phyloP scores from a whole-genome alignment of 2,888 invertebrate species.

The Xylota segnis region DNA sequence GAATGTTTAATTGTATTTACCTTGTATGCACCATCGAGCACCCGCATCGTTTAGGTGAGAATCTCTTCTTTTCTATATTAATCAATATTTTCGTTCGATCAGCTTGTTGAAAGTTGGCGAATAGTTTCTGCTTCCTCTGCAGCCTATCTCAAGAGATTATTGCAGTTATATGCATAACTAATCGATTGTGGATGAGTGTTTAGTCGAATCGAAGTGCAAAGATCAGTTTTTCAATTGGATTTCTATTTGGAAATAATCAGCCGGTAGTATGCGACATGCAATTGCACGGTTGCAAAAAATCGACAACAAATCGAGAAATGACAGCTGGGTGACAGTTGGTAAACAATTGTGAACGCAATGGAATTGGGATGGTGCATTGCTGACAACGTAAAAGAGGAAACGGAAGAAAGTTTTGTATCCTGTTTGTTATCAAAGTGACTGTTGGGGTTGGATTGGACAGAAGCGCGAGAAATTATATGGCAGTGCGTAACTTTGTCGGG shows the following conservation, averaged over 20 bases:
- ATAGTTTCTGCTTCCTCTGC: slow-evolving; percentile 1
- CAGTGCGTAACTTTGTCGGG: too few species aligned
- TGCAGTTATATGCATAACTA: slow-evolving; percentile 13
- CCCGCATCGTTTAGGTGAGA: slow-evolving; percentile 52
- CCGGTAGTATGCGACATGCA: slow-evolving; percentile 22
- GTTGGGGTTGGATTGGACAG: too few species aligned
- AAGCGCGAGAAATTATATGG: too few species aligned
- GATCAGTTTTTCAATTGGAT: neutral
- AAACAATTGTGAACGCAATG: slow-evolving; percentile 46
- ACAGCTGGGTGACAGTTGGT: slow-evolving; percentile 37
- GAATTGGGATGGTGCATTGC: slow-evolving; percentile 14
- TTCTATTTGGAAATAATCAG: neutral
- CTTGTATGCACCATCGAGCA: slow-evolving; percentile 71
- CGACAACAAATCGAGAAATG: slow-evolving; percentile 17
- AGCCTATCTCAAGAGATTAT: slow-evolving; percentile 25
- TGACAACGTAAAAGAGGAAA: slow-evolving; percentile 15
- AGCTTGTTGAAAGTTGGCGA: neutral
- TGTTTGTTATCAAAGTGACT: neutral
- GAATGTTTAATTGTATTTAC: slow-evolving; percentile 45
- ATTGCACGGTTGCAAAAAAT: slow-evolving; percentile 34
- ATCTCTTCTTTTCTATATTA: slow-evolving; percentile 43
- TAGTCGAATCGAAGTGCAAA: neutral
- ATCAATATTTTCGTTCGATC: slow-evolving; percentile 59
- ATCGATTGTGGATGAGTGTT: neutral
- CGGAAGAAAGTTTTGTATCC: neutral